phyloP scores from a whole-genome alignment of 1,140 invertebrate genomes.

The Aethina tumida region DNA sequence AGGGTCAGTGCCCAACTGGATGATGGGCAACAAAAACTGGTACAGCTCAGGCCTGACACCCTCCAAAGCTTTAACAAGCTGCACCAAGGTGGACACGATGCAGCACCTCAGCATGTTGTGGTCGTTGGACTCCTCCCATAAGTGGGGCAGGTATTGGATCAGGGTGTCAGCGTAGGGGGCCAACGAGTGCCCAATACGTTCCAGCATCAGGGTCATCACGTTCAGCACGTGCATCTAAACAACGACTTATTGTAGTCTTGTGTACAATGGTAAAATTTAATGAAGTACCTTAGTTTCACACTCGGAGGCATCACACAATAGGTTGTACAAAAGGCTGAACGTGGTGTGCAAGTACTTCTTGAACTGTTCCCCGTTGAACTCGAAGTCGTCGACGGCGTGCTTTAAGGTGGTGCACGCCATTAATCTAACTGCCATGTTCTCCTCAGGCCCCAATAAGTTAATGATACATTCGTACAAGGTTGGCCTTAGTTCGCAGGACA shows the following conservation, averaged over 20 bases:
- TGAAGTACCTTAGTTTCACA: slow-evolving; percentile 89
- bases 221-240: slow-evolving; percentile 78
- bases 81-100: slow-evolving; percentile 76
- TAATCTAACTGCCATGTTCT: slow-evolving; percentile 77
- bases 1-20: slow-evolving; percentile 71
- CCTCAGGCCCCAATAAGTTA: slow-evolving; percentile 56
- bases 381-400: slow-evolving; percentile 82
- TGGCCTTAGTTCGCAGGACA: slow-evolving; percentile 67
- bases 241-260: no score
- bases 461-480: slow-evolving; percentile 70
- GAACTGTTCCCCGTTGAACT: slow-evolving; percentile 80
- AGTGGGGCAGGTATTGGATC: slow-evolving; percentile 69
- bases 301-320: slow-evolving; percentile 80
- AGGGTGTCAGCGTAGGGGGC: slow-evolving; percentile 60
- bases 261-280: not conserved
- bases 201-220: slow-evolving; percentile 82
- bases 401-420: slow-evolving; percentile 66
- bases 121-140: slow-evolving; percentile 80
- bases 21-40: slow-evolving; percentile 63
- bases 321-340: slow-evolving; percentile 69
- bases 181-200: slow-evolving; percentile 69
- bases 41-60: slow-evolving; percentile 49
- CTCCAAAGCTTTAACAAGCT: slow-evolving; percentile 59
- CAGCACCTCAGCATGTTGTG: slow-evolving; percentile 89
- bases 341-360: slow-evolving; percentile 66